These are phyloP conservation scores for Palythoa heliodiscus DNA, from an alignment of 92 coral and sea anemone genomes.

Conservation along the genomic window DNA sequence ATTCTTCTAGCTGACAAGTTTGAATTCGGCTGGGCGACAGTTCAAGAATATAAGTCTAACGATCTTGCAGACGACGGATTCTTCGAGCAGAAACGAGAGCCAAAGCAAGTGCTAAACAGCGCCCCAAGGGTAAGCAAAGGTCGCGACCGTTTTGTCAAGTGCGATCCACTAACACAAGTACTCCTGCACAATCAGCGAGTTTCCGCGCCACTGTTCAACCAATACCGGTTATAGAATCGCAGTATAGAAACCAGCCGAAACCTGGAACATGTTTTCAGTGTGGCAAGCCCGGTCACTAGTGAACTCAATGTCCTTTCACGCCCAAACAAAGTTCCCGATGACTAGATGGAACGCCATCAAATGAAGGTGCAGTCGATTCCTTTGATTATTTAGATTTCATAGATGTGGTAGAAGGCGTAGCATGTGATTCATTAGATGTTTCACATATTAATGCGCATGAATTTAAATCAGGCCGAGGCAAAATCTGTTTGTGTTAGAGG, in stretches of 20 bases:
- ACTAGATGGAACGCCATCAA: background rate
- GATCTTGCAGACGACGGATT: slow-evolving; percentile 37
- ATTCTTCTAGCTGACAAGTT: background rate
- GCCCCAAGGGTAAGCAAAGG: background rate
- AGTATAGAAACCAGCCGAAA: background rate
- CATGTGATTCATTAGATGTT: slow-evolving; percentile 2
- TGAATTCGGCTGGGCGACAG: slow-evolving; percentile 37
- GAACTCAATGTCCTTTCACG: slow-evolving; percentile 15
- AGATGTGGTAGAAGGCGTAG: background rate
- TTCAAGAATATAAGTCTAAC: slow-evolving; percentile 16
- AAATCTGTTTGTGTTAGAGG: slow-evolving; percentile 30
- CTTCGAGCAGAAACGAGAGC: slow-evolving; percentile 49
- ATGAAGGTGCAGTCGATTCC: background rate
- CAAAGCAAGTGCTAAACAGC: slow-evolving; percentile 15
- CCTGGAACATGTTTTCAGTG: slow-evolving; percentile 36
- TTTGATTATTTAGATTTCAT: slow-evolving; percentile 10
- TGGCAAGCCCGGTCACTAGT: slow-evolving; percentile 29
- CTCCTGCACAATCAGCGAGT: background rate
- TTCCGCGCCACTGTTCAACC: background rate
- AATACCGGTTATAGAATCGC: background rate
- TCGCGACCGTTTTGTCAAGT: background rate
- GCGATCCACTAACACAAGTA: background rate
- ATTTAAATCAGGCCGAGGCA: background rate
- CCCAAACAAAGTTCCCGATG: background rate
- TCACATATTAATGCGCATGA: slow-evolving; percentile 8